A percentile compares a stretch with the other conserved stretches of the same genome.
Conservation (phyloP, 1,140 invertebrate species). For the Trachymyrmex cornetzi region DNA sequence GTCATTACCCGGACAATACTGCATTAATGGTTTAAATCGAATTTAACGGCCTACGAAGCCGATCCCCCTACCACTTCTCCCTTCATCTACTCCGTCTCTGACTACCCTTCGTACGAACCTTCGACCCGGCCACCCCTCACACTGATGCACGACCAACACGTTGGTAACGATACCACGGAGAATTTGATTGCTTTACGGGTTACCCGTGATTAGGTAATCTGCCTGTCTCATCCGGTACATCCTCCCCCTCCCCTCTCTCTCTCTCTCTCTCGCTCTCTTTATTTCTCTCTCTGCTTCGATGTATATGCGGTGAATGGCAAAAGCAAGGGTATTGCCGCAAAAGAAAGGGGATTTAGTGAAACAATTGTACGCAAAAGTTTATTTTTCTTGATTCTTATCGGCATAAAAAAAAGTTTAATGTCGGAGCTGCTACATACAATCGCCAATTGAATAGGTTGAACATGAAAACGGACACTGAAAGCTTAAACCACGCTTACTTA, state of each 20-base stretch:
- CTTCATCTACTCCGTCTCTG: conserved; percentile 19
- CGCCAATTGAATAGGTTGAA: too few species aligned
- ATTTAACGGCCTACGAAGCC: conserved; percentile 80
- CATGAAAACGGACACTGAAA: too few species aligned
- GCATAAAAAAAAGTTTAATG: too few species aligned
- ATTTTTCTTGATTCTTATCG: conserved; percentile 66
- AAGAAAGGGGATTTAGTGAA: conserved; percentile 69
- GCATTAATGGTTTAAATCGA: conserved; percentile 84
- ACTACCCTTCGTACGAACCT: conserved; percentile 36
- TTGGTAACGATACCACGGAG: conserved; percentile 72
- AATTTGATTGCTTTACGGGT: conserved; percentile 84
- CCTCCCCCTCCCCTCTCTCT: not conserved
- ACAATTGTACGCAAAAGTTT: conserved; percentile 62
- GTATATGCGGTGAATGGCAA: not conserved
- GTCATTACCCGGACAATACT: conserved; percentile 83
- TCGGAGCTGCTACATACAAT: too few species aligned
- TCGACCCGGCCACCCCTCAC: conserved; percentile 33
- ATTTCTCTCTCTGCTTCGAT: conserved; percentile 7
- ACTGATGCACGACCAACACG: conserved; percentile 69
- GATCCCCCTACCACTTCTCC: conserved; percentile 31
- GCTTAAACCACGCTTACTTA: too few species aligned
- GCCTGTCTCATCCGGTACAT: conserved; percentile 74
- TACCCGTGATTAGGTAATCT: conserved; percentile 84
- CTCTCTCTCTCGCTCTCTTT: not conserved
- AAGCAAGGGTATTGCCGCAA: conserved; percentile 53